Evolutionary conservation across 2,888 invertebrate species (phyloP), one percentile per base, ranked within the genome.

Genomic region (Margaritifera margaritifera): DNA sequence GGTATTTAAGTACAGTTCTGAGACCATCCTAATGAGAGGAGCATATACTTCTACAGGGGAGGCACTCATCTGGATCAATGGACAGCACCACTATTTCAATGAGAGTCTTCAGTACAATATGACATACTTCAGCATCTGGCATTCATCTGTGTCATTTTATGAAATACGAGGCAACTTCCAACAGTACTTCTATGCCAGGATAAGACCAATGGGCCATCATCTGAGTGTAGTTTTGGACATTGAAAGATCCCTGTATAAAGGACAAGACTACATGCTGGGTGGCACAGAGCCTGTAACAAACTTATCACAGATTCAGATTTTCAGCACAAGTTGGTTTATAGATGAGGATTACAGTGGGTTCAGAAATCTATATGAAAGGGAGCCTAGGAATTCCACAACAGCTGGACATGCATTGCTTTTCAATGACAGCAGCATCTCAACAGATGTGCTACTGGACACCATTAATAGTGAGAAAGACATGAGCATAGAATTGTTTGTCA

Each of bases 401-500:
- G 75, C 75, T 31, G 79, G 73, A 22, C 56, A 67, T 52, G 53
- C 68, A 54, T 56, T 79, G 5, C 31, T 58, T 55, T 65, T 77
- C 51, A 63, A 55, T 15, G 62, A 75, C 27, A 62, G 68, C 20
- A 53, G 62, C 3, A 50, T 77, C 5, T 65, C 71, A 15, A 69
- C 72, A 11, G 57, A 61, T 24, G 64, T 73, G 25, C 58, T 74
- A 18, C 59, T 64, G 0, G 58, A 62, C 25, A 55, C 73, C 18
- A 74, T 81, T n/a, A 51, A 27, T 11, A 15, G 56, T 18, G 62
- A 64, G 15, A 56, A 56, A 25, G 80, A 81, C 57, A 54, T 75
- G 31, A 74, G 77, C 4, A 31, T 81, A 18, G 75, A 75, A 22
- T 54, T 78, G 15, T 69, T 67, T 52, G 58, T 81, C 25, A 74